These are phyloP conservation scores for Sebastes ruberrimus DNA, from an alignment of 2,797 vertebrate species.

Conservation along the genomic window DNA sequence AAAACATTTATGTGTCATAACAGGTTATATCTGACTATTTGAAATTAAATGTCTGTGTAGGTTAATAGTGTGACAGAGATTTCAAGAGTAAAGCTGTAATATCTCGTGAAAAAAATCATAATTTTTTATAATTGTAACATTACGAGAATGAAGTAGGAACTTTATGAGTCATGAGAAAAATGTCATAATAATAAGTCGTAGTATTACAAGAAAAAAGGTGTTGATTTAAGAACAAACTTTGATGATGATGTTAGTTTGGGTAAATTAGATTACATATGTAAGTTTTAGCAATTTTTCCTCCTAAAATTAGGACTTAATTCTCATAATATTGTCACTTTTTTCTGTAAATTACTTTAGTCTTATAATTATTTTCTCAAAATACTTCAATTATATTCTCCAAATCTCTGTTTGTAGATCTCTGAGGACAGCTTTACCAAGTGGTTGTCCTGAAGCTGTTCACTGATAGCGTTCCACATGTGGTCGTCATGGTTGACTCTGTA, in stretches of 20 bases:
- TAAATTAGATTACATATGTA: not conserved
- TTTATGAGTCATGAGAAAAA: not conserved
- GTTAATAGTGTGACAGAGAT: not conserved
- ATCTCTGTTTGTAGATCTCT: not conserved
- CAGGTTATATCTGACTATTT: too few relatives aligned
- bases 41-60: not conserved
- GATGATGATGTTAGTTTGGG: not conserved
- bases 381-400: too few relatives aligned
- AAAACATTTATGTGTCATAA: not conserved
- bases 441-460: conserved; percentile 63
- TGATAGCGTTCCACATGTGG: conserved; percentile 81
- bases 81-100: not conserved
- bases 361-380: too few relatives aligned
- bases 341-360: not conserved
- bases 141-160: fast-evolving
- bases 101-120: not conserved
- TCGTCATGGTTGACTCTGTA: conserved; percentile 91
- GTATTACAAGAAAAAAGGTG: too few relatives aligned
- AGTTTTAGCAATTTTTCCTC: not conserved
- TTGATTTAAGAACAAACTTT: not conserved
- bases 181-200: not conserved
- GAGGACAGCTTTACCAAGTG: conserved; percentile 69
- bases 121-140: not conserved
- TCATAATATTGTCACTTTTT: not conserved
- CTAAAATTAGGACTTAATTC: not conserved